Base-by-base conservation (phyloP, 2,113 vertebrate species). In the Cervus canadensis region DNA sequence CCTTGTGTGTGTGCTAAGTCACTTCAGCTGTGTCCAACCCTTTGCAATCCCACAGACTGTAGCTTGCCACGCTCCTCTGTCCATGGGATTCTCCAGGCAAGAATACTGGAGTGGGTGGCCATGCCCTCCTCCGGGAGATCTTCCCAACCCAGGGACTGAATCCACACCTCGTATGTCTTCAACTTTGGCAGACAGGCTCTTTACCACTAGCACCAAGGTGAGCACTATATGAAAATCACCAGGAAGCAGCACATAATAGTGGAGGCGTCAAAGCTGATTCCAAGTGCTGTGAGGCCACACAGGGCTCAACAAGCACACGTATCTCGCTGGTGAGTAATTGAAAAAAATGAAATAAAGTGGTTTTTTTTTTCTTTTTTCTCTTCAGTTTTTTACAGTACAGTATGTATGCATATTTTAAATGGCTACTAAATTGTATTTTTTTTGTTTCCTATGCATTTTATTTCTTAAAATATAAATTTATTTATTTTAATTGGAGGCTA, bases 311-410 rank as follows among this genome's bases (percentile, higher is more conserved):
- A 74, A 56, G 11, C 21, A 91, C 33, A 60, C 8, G 15, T 25
- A 12, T 16, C 45, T 16, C 40, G 3, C 28, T n/a, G 40, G 25
- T n/a, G 43, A 78, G 45, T 21, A 84, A 57, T 88, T 86, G 26
- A 17, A 64, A 87, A 95, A 12, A 89, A 91, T 78, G 5, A 87
- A 93, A 79, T 83, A 43, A 85, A 90, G 15, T 45, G 1, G 13
- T 13, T 48, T 25, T 25, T 9, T 57, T 74, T 57, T 23, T 50
- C 52, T 57, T 81, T 13, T 56, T 94, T 79, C 28, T 89, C 28
- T 71, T 83, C 21, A 84, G 17, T 57, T 67, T 83, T 26, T 1
- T 21, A 52, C 8, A 25, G n/a, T 76, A 26, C 11, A 21, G 30
- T 62, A 28, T 13, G 10, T n/a, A 13, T 23, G n/a, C 15, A 8